Evolutionary conservation across 2,797 vertebrate genomes (phyloP).

Genomic region (Staurois parvus): DNA sequence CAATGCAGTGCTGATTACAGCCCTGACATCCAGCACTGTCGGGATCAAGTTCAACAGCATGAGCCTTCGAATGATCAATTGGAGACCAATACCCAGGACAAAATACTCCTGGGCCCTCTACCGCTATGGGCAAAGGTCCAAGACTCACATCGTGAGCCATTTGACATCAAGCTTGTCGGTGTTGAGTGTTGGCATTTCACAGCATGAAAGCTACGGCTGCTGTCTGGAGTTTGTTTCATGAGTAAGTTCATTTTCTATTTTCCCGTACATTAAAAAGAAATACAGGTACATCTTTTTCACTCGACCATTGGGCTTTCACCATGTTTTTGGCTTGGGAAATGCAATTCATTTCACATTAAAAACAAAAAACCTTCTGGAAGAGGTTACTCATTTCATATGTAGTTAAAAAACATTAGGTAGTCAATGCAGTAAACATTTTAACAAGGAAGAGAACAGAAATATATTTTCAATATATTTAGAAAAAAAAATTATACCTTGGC

Average conservation of each 20-base stretch:
- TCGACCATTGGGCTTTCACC: no score
- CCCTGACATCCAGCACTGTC: slow-evolving; percentile 54
- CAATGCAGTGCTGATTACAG: slow-evolving; percentile 71
- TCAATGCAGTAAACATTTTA: no score
- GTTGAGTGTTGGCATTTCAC: slow-evolving; percentile 70
- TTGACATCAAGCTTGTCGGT: slow-evolving; percentile 68
- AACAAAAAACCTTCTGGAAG: no score
- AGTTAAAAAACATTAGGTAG: no score
- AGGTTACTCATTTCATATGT: no score
- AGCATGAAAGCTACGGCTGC: slow-evolving; percentile 72
- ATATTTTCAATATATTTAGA: no score
- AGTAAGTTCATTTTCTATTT: slow-evolving; percentile 62
- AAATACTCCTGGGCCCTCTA: slow-evolving; percentile 74
- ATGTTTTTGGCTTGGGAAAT: no score
- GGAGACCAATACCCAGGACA: slow-evolving; percentile 66
- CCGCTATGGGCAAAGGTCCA: slow-evolving; percentile 42
- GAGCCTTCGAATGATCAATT: slow-evolving; percentile 51
- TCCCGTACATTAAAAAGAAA: neutral
- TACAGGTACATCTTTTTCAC: no score
- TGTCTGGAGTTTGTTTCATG: slow-evolving; percentile 67
- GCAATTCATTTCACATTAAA: no score
- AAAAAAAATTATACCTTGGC: no score
- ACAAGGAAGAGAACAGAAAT: no score
- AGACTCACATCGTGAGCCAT: slow-evolving; percentile 65
- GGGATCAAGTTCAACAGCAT: slow-evolving; percentile 63